Evolutionary conservation across 2,888 invertebrate species (phyloP).

Genomic region (Metacarcinus magister): DNA sequence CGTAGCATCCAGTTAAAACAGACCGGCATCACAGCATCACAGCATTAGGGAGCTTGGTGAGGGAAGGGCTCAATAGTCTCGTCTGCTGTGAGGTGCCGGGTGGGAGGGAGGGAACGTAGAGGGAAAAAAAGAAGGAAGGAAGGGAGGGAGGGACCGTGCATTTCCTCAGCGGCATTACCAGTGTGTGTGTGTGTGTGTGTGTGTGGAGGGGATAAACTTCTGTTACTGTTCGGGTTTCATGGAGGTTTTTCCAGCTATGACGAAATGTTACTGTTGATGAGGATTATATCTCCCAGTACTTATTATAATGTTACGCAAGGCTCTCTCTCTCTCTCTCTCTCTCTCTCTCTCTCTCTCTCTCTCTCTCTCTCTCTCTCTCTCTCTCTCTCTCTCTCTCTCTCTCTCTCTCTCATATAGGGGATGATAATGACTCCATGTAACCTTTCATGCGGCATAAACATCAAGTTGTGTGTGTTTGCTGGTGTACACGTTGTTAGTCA

Average conservation of each 20-base stretch:
- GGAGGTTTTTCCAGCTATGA: background rate
- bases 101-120: slow-evolving; percentile 1
- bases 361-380: no score
- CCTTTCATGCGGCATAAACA: no score
- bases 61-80: background rate
- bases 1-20: background rate
- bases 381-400: no score
- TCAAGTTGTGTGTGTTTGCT: no score
- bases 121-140: background rate
- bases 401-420: slow-evolving; percentile 5
- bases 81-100: slow-evolving; percentile 28
- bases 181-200: background rate
- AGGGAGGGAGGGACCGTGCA: background rate
- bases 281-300: background rate
- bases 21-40: background rate
- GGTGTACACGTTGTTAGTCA: no score
- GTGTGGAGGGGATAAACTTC: background rate
- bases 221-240: background rate
- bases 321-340: slow-evolving; percentile 36
- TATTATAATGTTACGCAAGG: background rate
- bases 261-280: background rate
- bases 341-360: slow-evolving; percentile 59
- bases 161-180: background rate
- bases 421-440: no score
- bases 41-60: background rate